Percentiles rank a stretch among this genome's conserved stretches.
These are phyloP conservation scores for Pseudoatta argentina DNA, from an alignment of 1,140 invertebrate genomes.

Conservation along the genomic window DNA sequence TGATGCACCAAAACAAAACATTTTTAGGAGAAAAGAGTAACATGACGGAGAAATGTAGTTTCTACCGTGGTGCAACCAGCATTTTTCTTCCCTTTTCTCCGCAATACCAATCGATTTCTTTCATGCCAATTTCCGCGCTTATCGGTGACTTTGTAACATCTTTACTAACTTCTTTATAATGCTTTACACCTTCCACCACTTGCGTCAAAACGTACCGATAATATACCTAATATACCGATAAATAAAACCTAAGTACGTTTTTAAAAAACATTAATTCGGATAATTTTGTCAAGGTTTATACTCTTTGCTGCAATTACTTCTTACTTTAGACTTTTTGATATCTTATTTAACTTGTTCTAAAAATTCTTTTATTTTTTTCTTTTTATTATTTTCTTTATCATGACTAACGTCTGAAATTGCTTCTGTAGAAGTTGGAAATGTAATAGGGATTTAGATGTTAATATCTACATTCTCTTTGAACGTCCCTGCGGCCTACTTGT, in stretches of 20 bases:
- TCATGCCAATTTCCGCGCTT: constrained; percentile 28
- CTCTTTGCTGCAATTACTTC: too few relatives aligned
- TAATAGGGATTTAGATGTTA: constrained; percentile 39
- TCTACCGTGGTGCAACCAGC: neutral
- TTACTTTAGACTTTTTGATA: neutral
- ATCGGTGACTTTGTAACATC: constrained; percentile 27
- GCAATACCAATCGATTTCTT: constrained; percentile 34
- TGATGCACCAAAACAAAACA: neutral
- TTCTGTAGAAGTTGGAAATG: constrained; percentile 23
- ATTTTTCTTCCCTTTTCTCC: constrained; percentile 16
- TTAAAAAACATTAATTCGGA: neutral
- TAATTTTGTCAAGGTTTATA: neutral
- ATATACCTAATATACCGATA: neutral
- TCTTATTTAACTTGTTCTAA: neutral
- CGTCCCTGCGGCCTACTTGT: constrained; percentile 16
- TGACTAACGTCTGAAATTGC: constrained; percentile 14
- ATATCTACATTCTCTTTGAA: constrained; percentile 45
- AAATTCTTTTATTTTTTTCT: neutral
- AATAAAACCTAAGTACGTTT: neutral
- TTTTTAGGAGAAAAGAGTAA: constrained; percentile 9
- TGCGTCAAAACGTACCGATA: neutral
- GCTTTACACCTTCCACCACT: neutral
- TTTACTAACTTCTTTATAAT: constrained; percentile 34
- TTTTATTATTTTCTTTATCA: constrained; percentile 16
- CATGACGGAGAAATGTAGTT: constrained; percentile 29